Percentiles rank a stretch among this genome's conserved stretches.
Evolutionary conservation across 2,797 vertebrate species (phyloP).

Genomic region (Melanotaenia pygmaea): DNA sequence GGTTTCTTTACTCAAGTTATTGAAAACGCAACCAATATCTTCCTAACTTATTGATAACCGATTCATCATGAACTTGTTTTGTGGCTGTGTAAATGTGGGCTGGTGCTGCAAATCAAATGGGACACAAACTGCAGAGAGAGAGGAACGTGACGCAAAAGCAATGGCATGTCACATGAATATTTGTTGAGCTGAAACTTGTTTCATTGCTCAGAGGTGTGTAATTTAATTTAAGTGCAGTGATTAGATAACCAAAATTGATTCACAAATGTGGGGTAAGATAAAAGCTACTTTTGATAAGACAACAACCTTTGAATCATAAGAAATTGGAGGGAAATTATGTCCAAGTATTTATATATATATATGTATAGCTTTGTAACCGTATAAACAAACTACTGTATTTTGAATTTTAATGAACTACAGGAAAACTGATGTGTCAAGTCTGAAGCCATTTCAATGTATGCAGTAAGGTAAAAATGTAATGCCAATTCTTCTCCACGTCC

Average conservation of each 20-base stretch:
- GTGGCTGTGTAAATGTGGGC: conserved; percentile 48
- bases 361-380: not conserved
- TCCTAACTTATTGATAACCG: conserved; percentile 43
- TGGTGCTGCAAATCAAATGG: conserved; percentile 15
- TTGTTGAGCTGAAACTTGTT: not conserved
- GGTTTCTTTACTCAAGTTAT: conserved; percentile 65
- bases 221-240: not conserved
- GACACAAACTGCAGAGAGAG: conserved; percentile 26
- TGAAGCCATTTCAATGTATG: not conserved
- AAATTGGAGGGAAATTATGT: not conserved
- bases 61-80: conserved; percentile 28
- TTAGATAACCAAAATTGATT: not conserved
- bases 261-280: not conserved
- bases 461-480: not conserved
- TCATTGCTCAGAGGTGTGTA: not conserved
- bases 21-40: conserved; percentile 43
- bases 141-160: not conserved
- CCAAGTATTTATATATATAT: not conserved
- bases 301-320: not conserved
- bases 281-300: not conserved
- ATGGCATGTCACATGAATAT: not conserved
- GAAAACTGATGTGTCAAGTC: not conserved
- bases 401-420: too few species aligned
- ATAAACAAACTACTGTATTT: not conserved
- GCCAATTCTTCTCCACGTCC: not conserved